These are phyloP conservation scores for Sciurus vulgaris DNA, from an alignment of 2,797 vertebrate species.

Conservation along the genomic window DNA sequence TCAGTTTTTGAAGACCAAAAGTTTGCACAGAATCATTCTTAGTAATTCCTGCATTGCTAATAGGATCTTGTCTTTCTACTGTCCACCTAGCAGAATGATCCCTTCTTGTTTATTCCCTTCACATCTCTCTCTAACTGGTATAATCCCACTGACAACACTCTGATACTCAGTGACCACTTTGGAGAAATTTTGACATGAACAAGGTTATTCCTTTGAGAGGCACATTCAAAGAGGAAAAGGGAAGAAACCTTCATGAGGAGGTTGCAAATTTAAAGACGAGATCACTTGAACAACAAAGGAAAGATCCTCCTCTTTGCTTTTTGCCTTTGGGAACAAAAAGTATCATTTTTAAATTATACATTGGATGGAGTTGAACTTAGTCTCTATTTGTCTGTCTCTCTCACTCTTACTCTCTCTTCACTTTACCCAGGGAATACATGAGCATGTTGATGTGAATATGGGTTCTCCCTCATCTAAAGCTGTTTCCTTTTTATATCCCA, in stretches of 20 bases:
- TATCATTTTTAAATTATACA: conserved; percentile 16
- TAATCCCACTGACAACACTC: neutral
- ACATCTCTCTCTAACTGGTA: neutral
- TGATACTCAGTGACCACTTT: neutral
- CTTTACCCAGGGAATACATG: neutral
- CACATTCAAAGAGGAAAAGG: conserved; percentile 1
- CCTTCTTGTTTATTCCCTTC: neutral
- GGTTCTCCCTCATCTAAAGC: neutral
- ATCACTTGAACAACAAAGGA: neutral
- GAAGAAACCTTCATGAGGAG: neutral
- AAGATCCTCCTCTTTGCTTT: neutral
- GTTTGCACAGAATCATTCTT: neutral
- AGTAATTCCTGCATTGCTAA: neutral
- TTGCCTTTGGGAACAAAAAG: neutral
- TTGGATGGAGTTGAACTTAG: neutral
- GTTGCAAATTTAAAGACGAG: neutral
- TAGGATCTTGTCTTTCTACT: neutral
- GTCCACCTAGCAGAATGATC: neutral
- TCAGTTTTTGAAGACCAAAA: neutral
- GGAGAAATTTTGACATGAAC: neutral
- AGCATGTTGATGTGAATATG: neutral
- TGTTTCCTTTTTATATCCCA: neutral
- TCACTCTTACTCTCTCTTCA: neutral
- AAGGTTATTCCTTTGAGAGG: conserved; percentile 26
- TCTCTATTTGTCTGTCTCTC: neutral